Percentiles rank a stretch among this genome's conserved stretches.
These are phyloP conservation scores for Spinus olivaceus DNA, from an alignment of 2,797 vertebrate genomes.

Conservation along the genomic window DNA sequence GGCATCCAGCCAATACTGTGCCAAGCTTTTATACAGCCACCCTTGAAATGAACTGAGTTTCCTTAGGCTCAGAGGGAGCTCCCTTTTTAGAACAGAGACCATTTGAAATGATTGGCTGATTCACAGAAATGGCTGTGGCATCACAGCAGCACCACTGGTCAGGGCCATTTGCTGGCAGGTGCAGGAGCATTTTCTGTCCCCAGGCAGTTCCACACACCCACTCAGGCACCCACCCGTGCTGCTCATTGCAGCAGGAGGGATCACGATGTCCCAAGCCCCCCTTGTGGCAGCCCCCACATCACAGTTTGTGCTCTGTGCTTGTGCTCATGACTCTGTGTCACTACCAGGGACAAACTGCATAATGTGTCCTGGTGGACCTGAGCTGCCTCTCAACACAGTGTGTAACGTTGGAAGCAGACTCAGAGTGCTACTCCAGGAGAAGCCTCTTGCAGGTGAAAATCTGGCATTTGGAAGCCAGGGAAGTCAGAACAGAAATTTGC, in stretches of 20 bases:
- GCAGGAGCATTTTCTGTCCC: background rate
- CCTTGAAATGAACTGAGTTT: background rate
- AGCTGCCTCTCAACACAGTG: background rate
- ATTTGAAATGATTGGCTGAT: background rate
- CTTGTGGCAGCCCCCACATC: background rate
- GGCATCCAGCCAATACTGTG: background rate
- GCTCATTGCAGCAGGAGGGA: background rate
- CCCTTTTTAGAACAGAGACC: background rate
- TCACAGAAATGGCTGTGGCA: background rate
- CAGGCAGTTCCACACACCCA: background rate
- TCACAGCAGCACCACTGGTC: background rate
- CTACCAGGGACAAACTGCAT: background rate
- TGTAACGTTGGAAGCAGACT: background rate
- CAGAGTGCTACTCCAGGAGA: background rate
- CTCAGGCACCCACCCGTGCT: rapidly evolving
- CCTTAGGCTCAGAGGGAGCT: background rate
- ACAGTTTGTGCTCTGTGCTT: background rate
- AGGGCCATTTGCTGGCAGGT: background rate
- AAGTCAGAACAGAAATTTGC: background rate
- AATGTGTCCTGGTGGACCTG: background rate
- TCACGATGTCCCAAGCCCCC: background rate
- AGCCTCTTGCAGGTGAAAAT: background rate
- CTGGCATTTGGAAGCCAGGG: background rate
- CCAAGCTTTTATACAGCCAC: background rate
- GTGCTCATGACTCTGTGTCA: background rate